phyloP scores from a whole-genome alignment of 2,797 vertebrate genomes.

The Scleropages formosus region DNA sequence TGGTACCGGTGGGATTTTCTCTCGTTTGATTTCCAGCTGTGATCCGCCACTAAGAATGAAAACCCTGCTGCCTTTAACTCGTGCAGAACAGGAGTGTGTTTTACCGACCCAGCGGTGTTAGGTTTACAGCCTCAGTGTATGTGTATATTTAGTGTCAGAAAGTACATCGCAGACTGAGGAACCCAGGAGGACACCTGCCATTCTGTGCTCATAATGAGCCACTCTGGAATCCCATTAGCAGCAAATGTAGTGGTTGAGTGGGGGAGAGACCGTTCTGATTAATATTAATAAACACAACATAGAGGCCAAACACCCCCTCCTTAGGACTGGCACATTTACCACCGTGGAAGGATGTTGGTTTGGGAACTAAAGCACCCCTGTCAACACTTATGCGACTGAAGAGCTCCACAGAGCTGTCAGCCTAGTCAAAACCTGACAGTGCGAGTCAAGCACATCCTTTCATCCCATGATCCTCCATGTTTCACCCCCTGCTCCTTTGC shows the following conservation, averaged over 20 bases:
- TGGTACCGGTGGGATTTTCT: not conserved
- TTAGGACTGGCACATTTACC: conserved; percentile 3
- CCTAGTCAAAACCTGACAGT: not conserved
- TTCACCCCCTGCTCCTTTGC: no score
- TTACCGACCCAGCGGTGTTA: not conserved
- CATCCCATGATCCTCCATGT: not conserved
- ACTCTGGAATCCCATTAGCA: not conserved
- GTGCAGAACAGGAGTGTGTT: not conserved
- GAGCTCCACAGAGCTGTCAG: not conserved
- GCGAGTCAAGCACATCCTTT: conserved; percentile 12
- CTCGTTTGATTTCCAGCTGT: not conserved
- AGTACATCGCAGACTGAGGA: not conserved
- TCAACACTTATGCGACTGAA: not conserved
- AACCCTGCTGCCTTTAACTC: not conserved
- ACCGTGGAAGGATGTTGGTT: not conserved
- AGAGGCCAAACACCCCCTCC: no score
- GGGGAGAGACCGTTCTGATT: not conserved
- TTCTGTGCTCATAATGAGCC: not conserved
- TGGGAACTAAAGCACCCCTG: not conserved
- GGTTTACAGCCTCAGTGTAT: not conserved
- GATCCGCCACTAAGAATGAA: not conserved
- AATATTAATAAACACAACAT: conserved; percentile 20
- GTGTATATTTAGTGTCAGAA: not conserved
- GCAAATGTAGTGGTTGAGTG: no score
- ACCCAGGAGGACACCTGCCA: not conserved